phyloP scores from a whole-genome alignment of 2,113 vertebrate species.

The Chloroceryle aenea region DNA sequence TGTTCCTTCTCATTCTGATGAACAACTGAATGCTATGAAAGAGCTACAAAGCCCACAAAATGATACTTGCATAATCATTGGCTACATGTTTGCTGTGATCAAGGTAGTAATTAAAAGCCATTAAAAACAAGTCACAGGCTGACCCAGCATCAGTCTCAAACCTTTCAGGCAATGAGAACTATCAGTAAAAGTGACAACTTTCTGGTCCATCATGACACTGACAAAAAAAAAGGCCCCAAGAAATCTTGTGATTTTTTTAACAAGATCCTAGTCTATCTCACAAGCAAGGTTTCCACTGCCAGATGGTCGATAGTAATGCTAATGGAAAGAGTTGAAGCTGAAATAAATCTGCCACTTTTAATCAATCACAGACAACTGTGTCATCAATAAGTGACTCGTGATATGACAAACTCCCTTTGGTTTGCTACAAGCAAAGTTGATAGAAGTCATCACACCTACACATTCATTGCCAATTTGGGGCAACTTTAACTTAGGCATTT shows the following conservation, averaged over 20 bases:
- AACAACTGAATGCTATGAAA: background rate
- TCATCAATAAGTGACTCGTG: conserved; percentile 50
- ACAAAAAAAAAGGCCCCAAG: conserved; percentile 21
- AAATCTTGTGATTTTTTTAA: conserved; percentile 53
- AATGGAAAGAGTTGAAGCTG: conserved; percentile 73
- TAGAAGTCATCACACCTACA: background rate
- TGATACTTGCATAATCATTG: background rate
- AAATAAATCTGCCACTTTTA: conserved; percentile 79
- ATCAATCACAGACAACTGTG: conserved; percentile 71
- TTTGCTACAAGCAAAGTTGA: conserved; percentile 9
- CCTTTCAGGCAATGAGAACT: conserved; percentile 19
- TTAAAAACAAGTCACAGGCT: conserved; percentile 28
- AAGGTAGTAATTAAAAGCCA: conserved; percentile 29
- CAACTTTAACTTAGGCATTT: background rate
- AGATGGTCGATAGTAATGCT: conserved; percentile 73
- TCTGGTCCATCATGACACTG: conserved; percentile 33
- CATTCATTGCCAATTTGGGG: background rate
- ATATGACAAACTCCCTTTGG: conserved; percentile 57
- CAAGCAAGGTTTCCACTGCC: conserved; percentile 57
- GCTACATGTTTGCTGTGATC: background rate
- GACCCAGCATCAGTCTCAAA: background rate
- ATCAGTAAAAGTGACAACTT: conserved; percentile 52
- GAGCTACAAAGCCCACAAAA: background rate
- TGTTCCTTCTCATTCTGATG: background rate
- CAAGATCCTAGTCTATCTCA: conserved; percentile 34